These are phyloP conservation scores for Calypte anna DNA, from an alignment of 2,113 vertebrate species.

Conservation along the genomic window DNA sequence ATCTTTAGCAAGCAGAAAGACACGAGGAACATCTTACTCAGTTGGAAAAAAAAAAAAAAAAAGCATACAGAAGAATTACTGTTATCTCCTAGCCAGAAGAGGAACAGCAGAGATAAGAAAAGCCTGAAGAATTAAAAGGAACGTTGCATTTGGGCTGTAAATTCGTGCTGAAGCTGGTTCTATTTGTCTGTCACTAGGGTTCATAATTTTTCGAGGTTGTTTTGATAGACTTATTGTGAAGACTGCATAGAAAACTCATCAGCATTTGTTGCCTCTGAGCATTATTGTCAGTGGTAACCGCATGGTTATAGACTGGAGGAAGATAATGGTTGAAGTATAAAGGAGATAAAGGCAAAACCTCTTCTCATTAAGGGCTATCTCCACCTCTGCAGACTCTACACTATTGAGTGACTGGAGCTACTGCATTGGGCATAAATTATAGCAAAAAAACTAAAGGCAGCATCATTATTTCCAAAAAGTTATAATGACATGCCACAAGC, in stretches of 20 bases:
- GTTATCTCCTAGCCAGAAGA: slow-evolving; percentile 98
- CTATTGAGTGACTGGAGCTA: slow-evolving; percentile 88
- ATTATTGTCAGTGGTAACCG: slow-evolving; percentile 97
- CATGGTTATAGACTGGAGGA: slow-evolving; percentile 95
- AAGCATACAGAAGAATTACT: slow-evolving; percentile 96
- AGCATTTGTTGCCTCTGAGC: slow-evolving; percentile 93
- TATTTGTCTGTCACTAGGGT: slow-evolving; percentile 89
- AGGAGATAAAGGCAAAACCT: slow-evolving; percentile 94
- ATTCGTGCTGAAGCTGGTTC: slow-evolving; percentile 87
- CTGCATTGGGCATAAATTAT: slow-evolving; percentile 90
- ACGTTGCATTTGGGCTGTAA: slow-evolving; percentile 91
- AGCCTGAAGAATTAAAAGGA: slow-evolving; percentile 89
- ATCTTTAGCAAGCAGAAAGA: slow-evolving; percentile 99
- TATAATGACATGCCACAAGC: slow-evolving; percentile 72
- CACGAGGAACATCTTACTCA: slow-evolving; percentile 89
- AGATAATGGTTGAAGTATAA: slow-evolving; percentile 97
- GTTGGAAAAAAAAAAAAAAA: slow-evolving; percentile 80
- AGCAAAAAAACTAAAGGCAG: slow-evolving; percentile 71
- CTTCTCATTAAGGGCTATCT: slow-evolving; percentile 99
- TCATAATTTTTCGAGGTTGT: slow-evolving; percentile 88
- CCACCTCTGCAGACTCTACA: slow-evolving; percentile 91
- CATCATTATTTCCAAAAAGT: slow-evolving; percentile 66
- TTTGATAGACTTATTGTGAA: slow-evolving; percentile 97
- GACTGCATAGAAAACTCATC: slow-evolving; percentile 98
- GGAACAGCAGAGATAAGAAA: slow-evolving; percentile 95